Evolutionary conservation across 2,888 invertebrate species (phyloP).

Genomic region (Pogonocherus hispidulus): DNA sequence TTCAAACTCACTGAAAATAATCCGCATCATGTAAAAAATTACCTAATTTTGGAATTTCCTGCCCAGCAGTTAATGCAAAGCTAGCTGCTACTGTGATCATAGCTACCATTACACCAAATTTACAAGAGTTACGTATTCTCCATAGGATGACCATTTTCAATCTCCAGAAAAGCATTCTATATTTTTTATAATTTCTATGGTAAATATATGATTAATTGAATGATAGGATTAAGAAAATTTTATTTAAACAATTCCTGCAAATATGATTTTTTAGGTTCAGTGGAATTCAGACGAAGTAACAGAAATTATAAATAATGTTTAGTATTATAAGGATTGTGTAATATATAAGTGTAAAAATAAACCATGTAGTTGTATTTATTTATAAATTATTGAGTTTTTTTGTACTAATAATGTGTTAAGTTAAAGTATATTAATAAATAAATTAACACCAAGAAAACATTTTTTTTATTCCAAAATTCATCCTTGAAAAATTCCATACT

Average conservation of each 20-base stretch:
- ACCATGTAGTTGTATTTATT: conserved; percentile 20
- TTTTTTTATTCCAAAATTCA: background rate
- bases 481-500: no score
- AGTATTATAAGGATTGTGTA: conserved; percentile 5
- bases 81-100: no score
- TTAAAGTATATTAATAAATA: conserved; percentile 17
- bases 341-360: conserved; percentile 29
- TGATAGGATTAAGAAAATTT: background rate
- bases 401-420: conserved; percentile 19
- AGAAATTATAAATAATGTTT: conserved; percentile 36
- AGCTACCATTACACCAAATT: no score
- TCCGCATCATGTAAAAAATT: no score
- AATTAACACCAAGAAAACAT: background rate
- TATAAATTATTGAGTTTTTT: conserved; percentile 27
- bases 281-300: conserved; percentile 52
- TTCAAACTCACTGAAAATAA: no score
- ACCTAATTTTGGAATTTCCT: no score
- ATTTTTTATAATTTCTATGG: no score
- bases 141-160: no score
- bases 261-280: conserved; percentile 45
- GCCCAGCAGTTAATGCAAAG: no score
- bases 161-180: no score
- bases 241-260: background rate
- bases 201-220: no score
- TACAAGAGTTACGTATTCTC: no score